Base-by-base conservation (phyloP, 2,888 invertebrate genomes). In the Adelognathus sp. region DNA sequence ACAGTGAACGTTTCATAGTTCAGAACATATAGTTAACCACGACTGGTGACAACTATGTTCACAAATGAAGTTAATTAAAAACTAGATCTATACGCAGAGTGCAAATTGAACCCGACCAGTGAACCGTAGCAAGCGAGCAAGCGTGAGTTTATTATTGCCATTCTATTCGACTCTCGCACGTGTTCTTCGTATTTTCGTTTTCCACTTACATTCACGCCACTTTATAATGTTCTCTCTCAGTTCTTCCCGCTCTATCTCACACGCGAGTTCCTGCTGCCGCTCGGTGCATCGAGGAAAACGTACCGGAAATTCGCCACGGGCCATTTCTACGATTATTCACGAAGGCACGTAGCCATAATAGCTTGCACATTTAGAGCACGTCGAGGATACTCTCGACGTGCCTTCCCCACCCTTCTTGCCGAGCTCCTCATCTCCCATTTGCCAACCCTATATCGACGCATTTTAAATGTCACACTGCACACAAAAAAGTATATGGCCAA, bases 301-400 rank as follows among this genome's bases (percentile, higher is more conserved):
- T 29, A 58, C 41, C 58, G 74, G 63, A 70, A 60, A 60, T 54
- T 63, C 31, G 75, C 75, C 71, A 54, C 39, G 56, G 61, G 75
- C 79, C 11, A 72, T 72, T 75, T 63, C 21, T 63, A 63, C 66
- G 61, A 71, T 79, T 75, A 79, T 75, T 75, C 79, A 61, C 66
- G 66, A 63, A 61, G 54, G 54, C 31, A 64, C 64, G 67, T 54
- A 29, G 5, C 44, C 33, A n/a, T n/a, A 54, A 69, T 63, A 41
- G 56, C 46, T 44, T 29, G 44, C n/a, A n/a, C 41, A 29, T 52
- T 60, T 58, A 31, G n/a, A 14, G 18, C 50, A 36, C 16, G 14
- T 14, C 9, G 29, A 46, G 64, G 36, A 50, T 39, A 44, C 36
- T 41, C 29, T 16, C 46, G n/a, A 6, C n/a, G 14, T 16, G 14